Evolutionary conservation across 1,140 invertebrate species (phyloP).

Genomic region (Ladona fulva): DNA sequence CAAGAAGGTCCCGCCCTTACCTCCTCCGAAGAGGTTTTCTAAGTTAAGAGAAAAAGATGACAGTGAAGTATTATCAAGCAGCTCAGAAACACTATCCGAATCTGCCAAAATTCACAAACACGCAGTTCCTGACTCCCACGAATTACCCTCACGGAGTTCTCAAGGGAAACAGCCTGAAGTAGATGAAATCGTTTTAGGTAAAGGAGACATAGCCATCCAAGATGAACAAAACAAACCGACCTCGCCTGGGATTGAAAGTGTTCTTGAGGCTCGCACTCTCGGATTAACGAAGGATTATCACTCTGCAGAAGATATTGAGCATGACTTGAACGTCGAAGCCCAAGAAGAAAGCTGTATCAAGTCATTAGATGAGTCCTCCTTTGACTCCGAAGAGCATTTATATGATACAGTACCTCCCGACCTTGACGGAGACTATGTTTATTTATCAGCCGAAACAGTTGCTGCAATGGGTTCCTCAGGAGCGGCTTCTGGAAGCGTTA

Average conservation of each 20-base stretch:
- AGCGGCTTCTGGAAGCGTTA: neutral
- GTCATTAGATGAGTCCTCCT: neutral
- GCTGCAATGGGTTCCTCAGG: neutral
- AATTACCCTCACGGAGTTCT: neutral
- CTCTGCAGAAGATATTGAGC: neutral
- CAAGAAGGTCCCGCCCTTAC: constrained; percentile 33
- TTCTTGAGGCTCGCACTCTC: neutral
- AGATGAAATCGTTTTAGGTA: neutral
- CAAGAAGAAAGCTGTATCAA: neutral
- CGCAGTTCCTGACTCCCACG: neutral
- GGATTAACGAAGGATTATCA: too few species aligned
- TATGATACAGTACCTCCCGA: constrained; percentile 75
- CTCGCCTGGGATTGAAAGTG: neutral
- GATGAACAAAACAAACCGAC: neutral
- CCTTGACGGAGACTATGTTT: constrained; percentile 66
- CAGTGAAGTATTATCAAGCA: neutral
- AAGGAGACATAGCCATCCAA: neutral
- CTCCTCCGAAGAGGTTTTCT: constrained; percentile 33
- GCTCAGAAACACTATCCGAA: neutral
- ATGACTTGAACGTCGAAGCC: neutral
- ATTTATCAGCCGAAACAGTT: constrained; percentile 35
- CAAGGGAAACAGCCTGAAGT: neutral
- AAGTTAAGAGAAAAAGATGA: neutral
- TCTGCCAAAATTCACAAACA: neutral
- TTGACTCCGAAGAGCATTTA: constrained; percentile 55